Evolutionary conservation across 2,888 invertebrate genomes (phyloP).

Genomic region (Myathropa florea): DNA sequence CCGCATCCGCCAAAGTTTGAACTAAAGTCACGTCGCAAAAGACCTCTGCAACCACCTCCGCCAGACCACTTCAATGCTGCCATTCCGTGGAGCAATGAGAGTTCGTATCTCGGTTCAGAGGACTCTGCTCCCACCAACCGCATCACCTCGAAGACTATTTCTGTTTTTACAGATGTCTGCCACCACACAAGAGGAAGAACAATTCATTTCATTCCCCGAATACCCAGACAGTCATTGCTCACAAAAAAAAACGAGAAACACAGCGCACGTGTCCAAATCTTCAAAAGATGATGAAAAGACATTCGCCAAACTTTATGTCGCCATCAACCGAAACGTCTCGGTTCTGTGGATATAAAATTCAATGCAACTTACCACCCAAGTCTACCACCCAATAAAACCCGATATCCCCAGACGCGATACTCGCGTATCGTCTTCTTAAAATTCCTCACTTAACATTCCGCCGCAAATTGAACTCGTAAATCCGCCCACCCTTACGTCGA

Average conservation of each 20-base stretch:
- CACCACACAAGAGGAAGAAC: not conserved
- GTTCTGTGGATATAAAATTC: constrained; percentile 27
- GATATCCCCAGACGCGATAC: not conserved
- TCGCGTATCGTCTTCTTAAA: constrained; percentile 37
- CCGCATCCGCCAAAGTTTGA: no score
- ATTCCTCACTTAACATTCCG: constrained; percentile 65
- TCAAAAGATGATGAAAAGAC: not conserved
- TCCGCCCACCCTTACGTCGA: constrained; percentile 28
- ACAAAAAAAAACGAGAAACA: no score
- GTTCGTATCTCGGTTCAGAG: not conserved
- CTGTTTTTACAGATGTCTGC: not conserved
- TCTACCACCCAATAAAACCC: constrained; percentile 62
- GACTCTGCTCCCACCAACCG: not conserved
- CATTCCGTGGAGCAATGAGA: not conserved
- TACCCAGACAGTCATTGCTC: not conserved
- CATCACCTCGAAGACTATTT: not conserved
- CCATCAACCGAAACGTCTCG: not conserved
- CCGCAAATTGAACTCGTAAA: constrained; percentile 69
- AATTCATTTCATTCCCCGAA: not conserved
- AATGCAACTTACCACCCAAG: constrained; percentile 59
- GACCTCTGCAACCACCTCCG: no score
- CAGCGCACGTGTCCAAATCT: not conserved
- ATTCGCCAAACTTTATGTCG: not conserved
- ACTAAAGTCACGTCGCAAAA: no score
- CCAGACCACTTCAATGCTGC: no score